These are phyloP conservation scores for Drosophila pseudoananassae DNA, from an alignment of 1,140 invertebrate genomes.

Conservation along the genomic window DNA sequence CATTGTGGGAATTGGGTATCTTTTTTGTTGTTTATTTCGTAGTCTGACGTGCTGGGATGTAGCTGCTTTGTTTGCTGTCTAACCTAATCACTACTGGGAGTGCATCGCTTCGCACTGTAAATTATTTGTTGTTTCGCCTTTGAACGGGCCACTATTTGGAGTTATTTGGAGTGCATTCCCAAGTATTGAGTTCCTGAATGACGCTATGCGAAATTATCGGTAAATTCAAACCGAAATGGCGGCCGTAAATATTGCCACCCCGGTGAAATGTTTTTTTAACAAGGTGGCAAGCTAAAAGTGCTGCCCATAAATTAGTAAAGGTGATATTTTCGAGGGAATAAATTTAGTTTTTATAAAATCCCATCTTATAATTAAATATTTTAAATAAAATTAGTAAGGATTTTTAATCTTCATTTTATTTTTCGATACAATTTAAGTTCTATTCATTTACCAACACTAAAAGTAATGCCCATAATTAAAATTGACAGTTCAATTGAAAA, in stretches of 20 bases:
- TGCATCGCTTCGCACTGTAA: not conserved
- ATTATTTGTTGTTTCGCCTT: not conserved
- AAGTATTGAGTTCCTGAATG: conserved; percentile 2
- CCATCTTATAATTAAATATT: too few species aligned
- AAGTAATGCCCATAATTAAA: not conserved
- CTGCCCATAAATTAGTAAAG: not conserved
- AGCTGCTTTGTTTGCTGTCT: conserved; percentile 1
- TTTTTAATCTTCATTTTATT: not conserved
- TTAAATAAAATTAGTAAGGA: too few species aligned
- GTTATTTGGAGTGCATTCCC: conserved; percentile 18
- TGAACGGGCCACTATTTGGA: not conserved
- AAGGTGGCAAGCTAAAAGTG: not conserved
- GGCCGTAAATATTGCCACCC: conserved; percentile 10
- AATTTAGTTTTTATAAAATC: too few species aligned
- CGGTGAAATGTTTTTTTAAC: not conserved
- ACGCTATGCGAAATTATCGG: conserved; percentile 13
- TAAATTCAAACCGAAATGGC: conserved; percentile 38
- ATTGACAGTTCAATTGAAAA: not conserved
- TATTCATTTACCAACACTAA: not conserved
- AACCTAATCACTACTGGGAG: not conserved
- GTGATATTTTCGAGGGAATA: too few species aligned
- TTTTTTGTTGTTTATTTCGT: conserved; percentile 1
- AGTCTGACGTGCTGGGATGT: not conserved
- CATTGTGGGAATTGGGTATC: not conserved
- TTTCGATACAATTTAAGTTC: too few species aligned